Base-by-base conservation (phyloP, 2,888 invertebrate genomes). In the Lacanobia wlatinum region DNA sequence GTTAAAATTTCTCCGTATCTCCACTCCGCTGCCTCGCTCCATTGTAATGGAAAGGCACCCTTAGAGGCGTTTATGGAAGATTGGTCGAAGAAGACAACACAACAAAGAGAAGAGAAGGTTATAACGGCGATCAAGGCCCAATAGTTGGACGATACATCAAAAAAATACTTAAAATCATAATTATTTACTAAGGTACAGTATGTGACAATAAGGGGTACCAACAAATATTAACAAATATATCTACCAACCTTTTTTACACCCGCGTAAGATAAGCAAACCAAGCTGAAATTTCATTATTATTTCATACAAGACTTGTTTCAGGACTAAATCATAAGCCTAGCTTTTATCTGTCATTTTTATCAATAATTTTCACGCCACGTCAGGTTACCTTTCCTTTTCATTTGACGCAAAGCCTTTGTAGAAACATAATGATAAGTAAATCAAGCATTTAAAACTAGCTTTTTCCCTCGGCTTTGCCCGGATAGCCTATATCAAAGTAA, bases 401-500 rank as follows among this genome's bases (percentile, higher is more conserved):
- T 70, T 82, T 55, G 60, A 64, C 64, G 18, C 59, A 58, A 1
- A 71, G 40, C 58, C 63, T 70, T 67, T 18, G 60, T 58, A 73
- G 77, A 55, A 28, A 83, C 81, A 16, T 67, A 67, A 71, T 72
- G 81, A 83, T 82, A 90, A 89, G 86, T 87, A 84, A 89, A 90
- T 91, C 87, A 89, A 87, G 83, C 89, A 91, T 90, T 90, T 89
- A 89, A 90, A 76, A 40, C 59, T 21, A 14, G 21, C 14, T 14
- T 58, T n/a, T 59, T 40, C 40, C 40, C 8, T 2, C 0, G 40
- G 21, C 8, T 40, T 59, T n/a, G 4, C 21, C n/a, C 1, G 7
- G 3, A 2, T 34, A 2, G 34, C 3, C 28, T 59, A 12, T 59
- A 6, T 14, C 6, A 38, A 5, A 38, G 38, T n/a, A n/a, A n/a